Evolutionary conservation across 2,797 vertebrate species (phyloP).

Genomic region (Pseudochromis fuscus): DNA sequence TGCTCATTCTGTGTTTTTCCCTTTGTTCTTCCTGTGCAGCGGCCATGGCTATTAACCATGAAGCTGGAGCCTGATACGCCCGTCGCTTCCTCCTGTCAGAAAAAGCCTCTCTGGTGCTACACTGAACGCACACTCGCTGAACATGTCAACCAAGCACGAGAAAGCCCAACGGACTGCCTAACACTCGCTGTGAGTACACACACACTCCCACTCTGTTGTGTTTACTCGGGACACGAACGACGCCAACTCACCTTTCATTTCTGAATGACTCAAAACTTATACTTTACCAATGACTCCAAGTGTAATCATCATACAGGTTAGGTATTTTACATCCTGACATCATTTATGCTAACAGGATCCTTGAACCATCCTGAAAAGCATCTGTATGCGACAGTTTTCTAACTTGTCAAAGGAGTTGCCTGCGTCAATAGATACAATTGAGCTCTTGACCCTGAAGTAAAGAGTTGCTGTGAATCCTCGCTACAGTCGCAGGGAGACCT

Average conservation of each 20-base stretch:
- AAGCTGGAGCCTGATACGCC: constrained; percentile 65
- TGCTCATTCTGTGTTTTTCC: constrained; percentile 40
- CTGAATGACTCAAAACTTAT: constrained; percentile 11
- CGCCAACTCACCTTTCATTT: constrained; percentile 35
- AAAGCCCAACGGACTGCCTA: constrained; percentile 64
- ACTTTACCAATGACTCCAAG: constrained; percentile 41
- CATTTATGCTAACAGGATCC: neutral
- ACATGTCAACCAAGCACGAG: constrained; percentile 69
- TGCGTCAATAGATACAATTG: constrained; percentile 24
- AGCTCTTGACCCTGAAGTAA: constrained; percentile 31
- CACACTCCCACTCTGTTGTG: constrained; percentile 10
- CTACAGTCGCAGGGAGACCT: neutral
- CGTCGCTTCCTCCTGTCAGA: constrained; percentile 51
- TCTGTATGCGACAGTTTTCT: constrained; percentile 7
- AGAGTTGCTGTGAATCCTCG: constrained; percentile 8
- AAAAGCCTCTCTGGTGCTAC: constrained; percentile 59
- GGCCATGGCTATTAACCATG: constrained; percentile 69
- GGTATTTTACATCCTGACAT: neutral
- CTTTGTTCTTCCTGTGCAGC: constrained; percentile 41
- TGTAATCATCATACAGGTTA: constrained; percentile 31
- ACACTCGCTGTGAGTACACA: constrained; percentile 72
- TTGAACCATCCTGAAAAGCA: neutral
- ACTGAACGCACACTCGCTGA: constrained; percentile 58
- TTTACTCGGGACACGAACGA: constrained; percentile 23
- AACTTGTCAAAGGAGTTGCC: neutral